Base-by-base conservation (phyloP, 2,888 invertebrate species). In the Formica aserva region DNA sequence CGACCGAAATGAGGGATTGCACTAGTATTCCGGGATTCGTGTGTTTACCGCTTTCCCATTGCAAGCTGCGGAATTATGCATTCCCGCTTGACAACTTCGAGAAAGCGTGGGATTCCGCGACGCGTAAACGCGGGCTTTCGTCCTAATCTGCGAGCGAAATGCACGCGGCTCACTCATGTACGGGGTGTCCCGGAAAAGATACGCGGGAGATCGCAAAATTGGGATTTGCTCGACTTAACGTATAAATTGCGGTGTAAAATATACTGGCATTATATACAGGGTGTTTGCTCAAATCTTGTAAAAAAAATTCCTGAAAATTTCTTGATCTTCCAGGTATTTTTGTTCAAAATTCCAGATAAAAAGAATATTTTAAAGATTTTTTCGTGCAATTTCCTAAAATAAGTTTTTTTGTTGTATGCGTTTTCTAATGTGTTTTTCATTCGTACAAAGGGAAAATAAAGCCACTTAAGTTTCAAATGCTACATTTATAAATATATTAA, bases 91-190 rank as follows among this genome's bases (percentile, higher is more conserved):
- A 72, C 78, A 80, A 80, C 72, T 72, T 80, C 60, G 78, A 80
- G 78, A 80, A 80, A 80, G 78, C 72, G 78, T 60, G 78, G 72
- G 78, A 71, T 78, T 78, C 78, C 45, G 71, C 57, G 78, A 45
- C 60, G 45, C 60, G 60, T 80, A 80, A 80, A 80, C 78, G 78
- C 72, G 32, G 9, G 69, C 71, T 71, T 35, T 45, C 60, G 26
- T 60, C 60, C 78, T 80, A 80, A 80, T 80, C 78, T 48, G 60
- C 60, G 69, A 22, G 32, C 57, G 77, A 48, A 57, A 69, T 77
- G 67, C 22, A 22, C 48, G 57, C 29, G 26, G 55, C 22, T 32
- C 13, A 26, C 32, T n/a, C 45, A 72, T 38, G 22, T 80, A 80
- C 60, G 18, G 78, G 78, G 71, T 80, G 35, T 55, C 32, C 18